Base-by-base conservation (phyloP, 2,797 vertebrate species). In the Buceros bicornis region DNA sequence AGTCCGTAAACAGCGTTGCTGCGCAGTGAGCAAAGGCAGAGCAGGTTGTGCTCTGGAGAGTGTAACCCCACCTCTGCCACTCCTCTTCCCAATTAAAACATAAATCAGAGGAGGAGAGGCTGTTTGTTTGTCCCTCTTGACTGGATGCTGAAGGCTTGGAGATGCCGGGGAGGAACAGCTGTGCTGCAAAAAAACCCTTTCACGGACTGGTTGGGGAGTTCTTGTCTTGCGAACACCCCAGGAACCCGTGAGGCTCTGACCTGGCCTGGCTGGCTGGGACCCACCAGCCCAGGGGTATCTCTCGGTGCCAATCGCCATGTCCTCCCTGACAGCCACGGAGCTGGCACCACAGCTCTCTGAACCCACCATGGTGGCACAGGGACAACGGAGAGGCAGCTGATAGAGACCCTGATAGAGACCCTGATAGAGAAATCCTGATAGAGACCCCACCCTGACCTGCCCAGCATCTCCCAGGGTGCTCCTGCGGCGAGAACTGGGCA, bases 31-130 rank as follows among this genome's bases (percentile, higher is more conserved):
- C 86, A 84, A 96, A 95, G 94, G 95, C 95, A 95, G 97, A 96
- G 96, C 96, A 95, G 96, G 96, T 95, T 96, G 93, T 86, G 91
- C 85, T 97, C 96, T 96, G 96, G 95, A 92, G 92, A 97, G 87
- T 95, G 93, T 97, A 90, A 87, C 54, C 43, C 78, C 91, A 47
- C 87, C 89, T 82, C 78, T 6, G 8, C 81, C 4, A 31, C 82
- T 50, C 54, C 83, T 56, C 47, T 83, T 48, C 73, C 7, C 15
- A 54, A 40, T 25, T 51, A 9, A 54, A 67, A 76, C 70, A 57
- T 28, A 29, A 42, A 47, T 37, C 35, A 21, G 56, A 76, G 50
- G 53, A 81, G 76, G 4, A 7, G 28, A 78, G 43, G 5, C 42
- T 25, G 48, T 73, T 70, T 89, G 78, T 54, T 91, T 82, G 81